Evolutionary conservation across 2,888 invertebrate genomes (phyloP), one percentile per base, ranked within the genome.

Genomic region (Trissoscelio sp.): DNA sequence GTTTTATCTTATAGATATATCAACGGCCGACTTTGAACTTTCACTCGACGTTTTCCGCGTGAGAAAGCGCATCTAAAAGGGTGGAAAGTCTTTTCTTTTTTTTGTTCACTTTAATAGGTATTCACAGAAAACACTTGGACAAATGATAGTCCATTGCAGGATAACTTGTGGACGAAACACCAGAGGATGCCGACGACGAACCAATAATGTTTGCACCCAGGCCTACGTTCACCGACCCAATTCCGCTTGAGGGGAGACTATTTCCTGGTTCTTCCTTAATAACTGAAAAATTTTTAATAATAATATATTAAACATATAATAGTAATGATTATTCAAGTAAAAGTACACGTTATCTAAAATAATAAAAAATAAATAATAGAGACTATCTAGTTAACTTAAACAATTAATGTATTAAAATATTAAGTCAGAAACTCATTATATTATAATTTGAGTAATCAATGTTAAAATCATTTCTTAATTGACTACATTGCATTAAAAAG

Each of bases 191-290:
- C 72, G 89, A 75, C 20, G 89, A 84, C 11, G 88, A 72, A 7
- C 88, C 87, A 83, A 90, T 88, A 86, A 90, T 88, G 39, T 87
- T 87, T 24, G 88, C 84, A 7, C 88, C 84, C 12, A 90, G 86
- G 16, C 46, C 28, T 12, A 73, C n/a, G 22, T 89, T 87, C 34
- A 89, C 86, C 60, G 87, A 85, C 12, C 88, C 85, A 9, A 88
- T 87, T 9, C 88, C 87, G 9, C 87, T 83, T 4, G 88, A 87
- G 58, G 85, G 88, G 6, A 89, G 88, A 66, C 28, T 46, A 34
- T 20, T 55, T 9, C 44, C 58, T 3, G 91, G 91, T 28, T 91
- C 91, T 31, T 91, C 91, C 81, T 91, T 91, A 14, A 91, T 86
- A 84, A 89, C 90, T 91, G 79, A 0, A 34, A 55, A n/a, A n/a